A percentile compares a stretch with the other conserved stretches of the same genome.
Evolutionary conservation across 1,140 invertebrate genomes (phyloP).

Genomic region (Drosophila pallidifrons): DNA sequence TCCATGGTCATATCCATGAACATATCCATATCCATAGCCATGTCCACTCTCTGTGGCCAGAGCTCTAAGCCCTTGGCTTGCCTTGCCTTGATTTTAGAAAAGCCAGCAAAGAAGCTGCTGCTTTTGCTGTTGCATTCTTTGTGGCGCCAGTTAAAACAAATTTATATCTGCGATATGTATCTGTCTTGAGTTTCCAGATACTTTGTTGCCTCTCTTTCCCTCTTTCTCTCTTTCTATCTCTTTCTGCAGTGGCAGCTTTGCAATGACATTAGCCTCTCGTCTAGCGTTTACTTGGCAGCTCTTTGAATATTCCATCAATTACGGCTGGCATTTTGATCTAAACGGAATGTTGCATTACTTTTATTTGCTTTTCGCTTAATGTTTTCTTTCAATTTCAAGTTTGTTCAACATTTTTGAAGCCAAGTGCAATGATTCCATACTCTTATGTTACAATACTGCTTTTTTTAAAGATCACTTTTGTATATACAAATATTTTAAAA

Average conservation of each 20-base stretch:
- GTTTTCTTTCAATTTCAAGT: constrained; percentile 6
- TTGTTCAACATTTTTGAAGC: not conserved
- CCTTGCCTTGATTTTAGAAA: constrained; percentile 6
- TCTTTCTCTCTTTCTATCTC: not conserved
- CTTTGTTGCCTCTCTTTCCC: not conserved
- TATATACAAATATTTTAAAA: no score
- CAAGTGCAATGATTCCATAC: not conserved
- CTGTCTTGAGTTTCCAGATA: not conserved
- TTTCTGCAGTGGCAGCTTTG: not conserved
- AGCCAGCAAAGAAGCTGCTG: not conserved
- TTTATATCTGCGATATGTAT: constrained; percentile 30
- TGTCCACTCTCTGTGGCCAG: not conserved
- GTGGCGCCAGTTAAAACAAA: constrained; percentile 44
- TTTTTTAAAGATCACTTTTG: no score
- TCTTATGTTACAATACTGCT: no score
- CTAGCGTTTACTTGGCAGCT: not conserved
- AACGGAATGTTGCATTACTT: not conserved
- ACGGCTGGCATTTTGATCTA: constrained; percentile 1
- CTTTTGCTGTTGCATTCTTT: constrained; percentile 48
- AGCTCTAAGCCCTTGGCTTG: constrained; percentile 20
- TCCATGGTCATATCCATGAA: not conserved
- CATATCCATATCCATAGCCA: not conserved
- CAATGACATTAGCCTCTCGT: constrained; percentile 1
- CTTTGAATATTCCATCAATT: not conserved
- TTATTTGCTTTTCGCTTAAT: not conserved